Conservation (phyloP, 2,888 invertebrate genomes). For the Agonopterix arenella region DNA sequence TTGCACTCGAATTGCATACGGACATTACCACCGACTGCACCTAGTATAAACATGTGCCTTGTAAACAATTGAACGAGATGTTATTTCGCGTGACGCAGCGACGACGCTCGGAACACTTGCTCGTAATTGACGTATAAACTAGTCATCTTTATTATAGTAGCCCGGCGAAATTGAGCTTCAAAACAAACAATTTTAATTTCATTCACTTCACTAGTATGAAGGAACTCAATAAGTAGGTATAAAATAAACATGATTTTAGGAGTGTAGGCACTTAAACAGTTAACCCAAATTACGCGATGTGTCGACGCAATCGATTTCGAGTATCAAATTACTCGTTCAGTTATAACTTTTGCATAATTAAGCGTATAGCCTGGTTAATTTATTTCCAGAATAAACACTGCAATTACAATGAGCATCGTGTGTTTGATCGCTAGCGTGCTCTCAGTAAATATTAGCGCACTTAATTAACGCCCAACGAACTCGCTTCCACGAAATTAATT, state of each 20-base stretch:
- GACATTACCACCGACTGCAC: conserved; percentile 13
- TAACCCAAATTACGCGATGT: not conserved
- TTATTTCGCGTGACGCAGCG: not conserved
- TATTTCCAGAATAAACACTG: conserved; percentile 19
- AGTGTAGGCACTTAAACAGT: no score
- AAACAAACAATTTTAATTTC: no score
- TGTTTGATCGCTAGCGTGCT: conserved; percentile 38
- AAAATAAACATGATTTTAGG: no score
- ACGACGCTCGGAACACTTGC: not conserved
- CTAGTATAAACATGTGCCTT: not conserved
- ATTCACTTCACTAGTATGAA: no score
- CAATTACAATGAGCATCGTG: conserved; percentile 30
- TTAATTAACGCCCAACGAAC: conserved; percentile 63
- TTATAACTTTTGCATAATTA: conserved; percentile 7
- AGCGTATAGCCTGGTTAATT: not conserved
- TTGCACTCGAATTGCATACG: conserved; percentile 53
- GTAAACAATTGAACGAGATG: not conserved
- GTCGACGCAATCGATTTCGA: not conserved
- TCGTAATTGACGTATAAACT: not conserved
- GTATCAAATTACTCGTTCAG: conserved; percentile 3
- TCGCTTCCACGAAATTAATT: conserved; percentile 70
- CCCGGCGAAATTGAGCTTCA: no score
- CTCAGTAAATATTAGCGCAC: conserved; percentile 60
- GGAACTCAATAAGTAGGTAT: no score
- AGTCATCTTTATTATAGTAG: no score